These are phyloP conservation scores for Plusia festucae DNA, from an alignment of 2,888 invertebrate species.

Conservation along the genomic window DNA sequence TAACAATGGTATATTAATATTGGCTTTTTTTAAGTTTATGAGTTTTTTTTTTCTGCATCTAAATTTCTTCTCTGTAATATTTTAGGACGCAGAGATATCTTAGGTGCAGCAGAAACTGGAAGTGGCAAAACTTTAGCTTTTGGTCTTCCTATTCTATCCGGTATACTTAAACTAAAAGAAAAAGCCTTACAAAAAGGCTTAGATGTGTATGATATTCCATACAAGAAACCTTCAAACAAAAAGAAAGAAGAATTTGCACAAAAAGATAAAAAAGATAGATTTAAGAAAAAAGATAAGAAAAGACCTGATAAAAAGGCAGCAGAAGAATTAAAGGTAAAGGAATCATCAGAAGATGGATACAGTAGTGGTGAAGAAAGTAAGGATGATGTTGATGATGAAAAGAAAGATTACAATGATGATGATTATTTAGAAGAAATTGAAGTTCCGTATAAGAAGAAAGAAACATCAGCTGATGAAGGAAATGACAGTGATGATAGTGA, in stretches of 20 bases:
- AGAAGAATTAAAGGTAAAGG: conserved; percentile 59
- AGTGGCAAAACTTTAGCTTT: conserved; percentile 99
- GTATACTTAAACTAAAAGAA: conserved; percentile 93
- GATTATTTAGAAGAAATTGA: conserved; percentile 79
- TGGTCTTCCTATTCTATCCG: conserved; percentile 97
- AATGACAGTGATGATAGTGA: conserved; percentile 80
- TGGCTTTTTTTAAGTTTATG: too few species aligned
- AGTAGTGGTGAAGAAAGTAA: conserved; percentile 71
- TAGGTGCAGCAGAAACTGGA: conserved; percentile 99
- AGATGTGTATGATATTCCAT: conserved; percentile 81
- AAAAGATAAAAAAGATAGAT: conserved; percentile 36
- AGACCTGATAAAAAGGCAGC: conserved; percentile 50
- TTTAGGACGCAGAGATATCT: conserved; percentile 94
- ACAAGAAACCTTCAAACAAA: conserved; percentile 75
- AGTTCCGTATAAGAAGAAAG: conserved; percentile 75
- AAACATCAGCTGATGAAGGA: conserved; percentile 74
- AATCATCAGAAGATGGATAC: conserved; percentile 83
- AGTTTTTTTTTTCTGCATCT: too few species aligned
- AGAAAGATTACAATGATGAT: conserved; percentile 58
- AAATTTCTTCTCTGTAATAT: too few species aligned
- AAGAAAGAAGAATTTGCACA: conserved; percentile 60
- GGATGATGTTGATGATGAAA: conserved; percentile 49
- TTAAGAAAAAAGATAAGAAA: conserved; percentile 43
- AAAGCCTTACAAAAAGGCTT: conserved; percentile 76
- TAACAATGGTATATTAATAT: too few species aligned